Percentiles rank a stretch among this genome's conserved stretches.
phyloP scores from a whole-genome alignment of 2,888 invertebrate species.

The Griposia aprilina region DNA sequence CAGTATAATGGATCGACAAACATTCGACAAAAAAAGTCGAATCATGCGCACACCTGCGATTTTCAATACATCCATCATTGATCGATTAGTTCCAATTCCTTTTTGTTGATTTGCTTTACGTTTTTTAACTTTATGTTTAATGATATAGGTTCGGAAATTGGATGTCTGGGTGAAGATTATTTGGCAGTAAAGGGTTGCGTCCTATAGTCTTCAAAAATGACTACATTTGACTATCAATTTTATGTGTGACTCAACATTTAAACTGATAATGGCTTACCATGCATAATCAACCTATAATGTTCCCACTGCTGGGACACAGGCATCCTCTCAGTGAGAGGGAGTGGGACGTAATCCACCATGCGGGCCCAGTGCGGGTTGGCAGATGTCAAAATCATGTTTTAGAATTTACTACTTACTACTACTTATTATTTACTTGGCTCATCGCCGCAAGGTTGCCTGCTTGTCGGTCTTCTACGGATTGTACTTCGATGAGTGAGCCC shows the following conservation, averaged over 20 bases:
- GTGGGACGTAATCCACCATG: no score
- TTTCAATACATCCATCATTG: slow-evolving; percentile 84
- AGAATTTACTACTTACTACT: no score
- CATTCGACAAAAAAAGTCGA: slow-evolving; percentile 81
- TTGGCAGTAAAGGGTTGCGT: slow-evolving; percentile 53
- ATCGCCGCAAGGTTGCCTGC: no score
- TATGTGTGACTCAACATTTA: slow-evolving; percentile 52
- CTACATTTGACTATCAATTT: slow-evolving; percentile 64
- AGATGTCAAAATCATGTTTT: no score
- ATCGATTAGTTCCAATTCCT: slow-evolving; percentile 83
- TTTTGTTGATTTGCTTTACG: neutral
- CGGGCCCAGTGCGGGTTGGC: no score
- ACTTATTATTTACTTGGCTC: no score
- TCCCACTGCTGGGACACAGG: no score
- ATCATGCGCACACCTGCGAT: slow-evolving; percentile 89
- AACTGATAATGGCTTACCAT: neutral
- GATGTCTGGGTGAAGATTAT: slow-evolving; percentile 41
- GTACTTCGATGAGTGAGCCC: no score
- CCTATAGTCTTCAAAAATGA: slow-evolving; percentile 38
- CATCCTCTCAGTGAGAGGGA: no score
- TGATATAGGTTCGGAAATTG: slow-evolving; percentile 3
- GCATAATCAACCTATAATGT: neutral
- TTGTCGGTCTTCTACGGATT: no score
- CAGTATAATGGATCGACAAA: slow-evolving; percentile 71
- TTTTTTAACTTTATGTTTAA: slow-evolving; percentile 48